These are phyloP conservation scores for Drosophila monieri DNA, from an alignment of 2,888 invertebrate species.

Conservation along the genomic window DNA sequence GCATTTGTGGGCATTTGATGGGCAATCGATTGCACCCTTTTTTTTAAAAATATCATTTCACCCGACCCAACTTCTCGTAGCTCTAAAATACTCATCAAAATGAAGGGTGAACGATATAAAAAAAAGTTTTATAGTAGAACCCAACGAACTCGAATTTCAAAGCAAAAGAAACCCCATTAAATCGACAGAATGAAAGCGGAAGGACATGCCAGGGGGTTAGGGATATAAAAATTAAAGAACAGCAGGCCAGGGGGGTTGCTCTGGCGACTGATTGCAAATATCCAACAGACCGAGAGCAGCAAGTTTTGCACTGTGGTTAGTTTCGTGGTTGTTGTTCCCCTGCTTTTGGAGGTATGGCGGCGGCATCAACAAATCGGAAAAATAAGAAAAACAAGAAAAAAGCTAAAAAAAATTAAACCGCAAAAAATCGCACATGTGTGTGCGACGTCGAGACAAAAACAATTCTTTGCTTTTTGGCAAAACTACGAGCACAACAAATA, in stretches of 20 bases:
- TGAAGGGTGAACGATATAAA: too few species aligned
- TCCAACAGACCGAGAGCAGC: slow-evolving; percentile 3
- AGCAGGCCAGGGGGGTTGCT: background rate
- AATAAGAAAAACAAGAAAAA: background rate
- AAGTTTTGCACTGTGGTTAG: slow-evolving; percentile 46
- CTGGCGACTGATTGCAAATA: slow-evolving; percentile 3
- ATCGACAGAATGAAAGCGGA: background rate
- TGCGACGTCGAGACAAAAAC: slow-evolving; percentile 22
- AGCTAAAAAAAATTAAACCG: background rate
- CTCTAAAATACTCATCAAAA: too few species aligned
- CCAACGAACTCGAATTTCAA: background rate
- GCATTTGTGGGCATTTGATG: too few species aligned
- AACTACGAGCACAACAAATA: slow-evolving; percentile 47
- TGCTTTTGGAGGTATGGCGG: slow-evolving; percentile 70
- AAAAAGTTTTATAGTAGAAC: background rate
- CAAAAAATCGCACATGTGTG: slow-evolving; percentile 2
- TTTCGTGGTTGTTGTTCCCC: slow-evolving; percentile 20
- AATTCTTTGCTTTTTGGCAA: slow-evolving; percentile 51
- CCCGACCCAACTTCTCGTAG: too few species aligned
- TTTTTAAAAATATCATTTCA: too few species aligned
- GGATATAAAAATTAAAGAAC: background rate
- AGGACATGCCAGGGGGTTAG: background rate
- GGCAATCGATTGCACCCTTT: too few species aligned
- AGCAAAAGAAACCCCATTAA: background rate
- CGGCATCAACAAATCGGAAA: slow-evolving; percentile 19